Evolutionary conservation across 2,113 vertebrate species (phyloP).

Genomic region (Hipposideros armiger): DNA sequence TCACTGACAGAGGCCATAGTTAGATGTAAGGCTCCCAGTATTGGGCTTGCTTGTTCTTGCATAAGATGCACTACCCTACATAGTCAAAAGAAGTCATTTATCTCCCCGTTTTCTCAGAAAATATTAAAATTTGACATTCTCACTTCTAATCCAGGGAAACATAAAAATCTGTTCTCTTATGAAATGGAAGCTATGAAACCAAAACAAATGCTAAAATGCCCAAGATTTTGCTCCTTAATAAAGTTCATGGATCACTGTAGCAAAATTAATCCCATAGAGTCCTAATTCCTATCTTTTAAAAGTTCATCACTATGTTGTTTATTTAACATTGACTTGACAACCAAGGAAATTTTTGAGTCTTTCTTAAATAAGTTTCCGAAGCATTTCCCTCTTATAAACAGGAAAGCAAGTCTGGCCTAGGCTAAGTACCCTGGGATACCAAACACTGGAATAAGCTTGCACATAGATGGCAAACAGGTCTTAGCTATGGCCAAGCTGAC

Average conservation of each 20-base stretch:
- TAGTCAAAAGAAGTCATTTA: neutral
- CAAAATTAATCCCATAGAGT: slow-evolving; percentile 47
- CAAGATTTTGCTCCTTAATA: slow-evolving; percentile 23
- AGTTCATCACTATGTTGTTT: slow-evolving; percentile 41
- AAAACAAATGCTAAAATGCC: slow-evolving; percentile 48
- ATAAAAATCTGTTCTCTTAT: slow-evolving; percentile 21
- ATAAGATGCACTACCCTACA: neutral
- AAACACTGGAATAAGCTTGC: slow-evolving; percentile 13
- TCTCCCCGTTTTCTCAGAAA: slow-evolving; percentile 23
- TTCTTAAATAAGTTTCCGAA: slow-evolving; percentile 41
- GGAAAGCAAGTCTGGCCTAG: neutral
- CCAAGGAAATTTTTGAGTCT: neutral
- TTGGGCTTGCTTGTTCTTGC: neutral
- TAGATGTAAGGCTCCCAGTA: neutral
- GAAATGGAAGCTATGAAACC: neutral
- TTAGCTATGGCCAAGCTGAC: slow-evolving; percentile 15
- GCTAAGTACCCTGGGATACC: neutral
- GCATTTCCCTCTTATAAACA: slow-evolving; percentile 41
- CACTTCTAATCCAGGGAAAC: neutral
- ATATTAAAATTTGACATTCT: neutral
- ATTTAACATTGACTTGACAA: slow-evolving; percentile 52
- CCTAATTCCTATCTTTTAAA: slow-evolving; percentile 24
- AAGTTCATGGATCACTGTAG: slow-evolving; percentile 25
- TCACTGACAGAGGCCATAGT: neutral
- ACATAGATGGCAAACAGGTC: neutral